phyloP scores from a whole-genome alignment of 2,888 invertebrate genomes.

The Limnephilus rhombicus region DNA sequence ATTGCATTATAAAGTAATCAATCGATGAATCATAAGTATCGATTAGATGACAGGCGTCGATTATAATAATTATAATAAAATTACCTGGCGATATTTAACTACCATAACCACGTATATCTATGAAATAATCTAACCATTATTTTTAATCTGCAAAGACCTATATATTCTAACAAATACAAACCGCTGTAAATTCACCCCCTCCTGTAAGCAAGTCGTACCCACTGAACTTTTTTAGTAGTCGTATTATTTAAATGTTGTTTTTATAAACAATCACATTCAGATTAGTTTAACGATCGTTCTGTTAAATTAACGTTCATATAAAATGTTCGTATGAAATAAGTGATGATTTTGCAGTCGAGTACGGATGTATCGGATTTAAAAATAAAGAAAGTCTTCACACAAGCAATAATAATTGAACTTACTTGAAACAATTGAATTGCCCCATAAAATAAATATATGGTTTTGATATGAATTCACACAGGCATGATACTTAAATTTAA shows the following conservation, averaged over 20 bases:
- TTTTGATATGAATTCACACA: constrained; percentile 44
- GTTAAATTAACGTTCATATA: background rate
- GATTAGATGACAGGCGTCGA: background rate
- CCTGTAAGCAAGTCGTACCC: background rate
- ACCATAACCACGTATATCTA: background rate
- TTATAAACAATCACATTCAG: background rate
- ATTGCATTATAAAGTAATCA: background rate
- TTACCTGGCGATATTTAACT: background rate
- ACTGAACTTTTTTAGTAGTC: background rate
- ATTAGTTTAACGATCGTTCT: background rate
- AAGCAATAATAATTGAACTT: constrained; percentile 25
- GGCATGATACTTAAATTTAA: constrained; percentile 35
- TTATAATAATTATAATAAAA: background rate
- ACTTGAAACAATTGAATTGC: constrained; percentile 48
- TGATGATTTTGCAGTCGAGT: background rate
- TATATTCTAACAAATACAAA: no score
- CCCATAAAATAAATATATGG: constrained; percentile 45
- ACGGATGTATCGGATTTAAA: background rate
- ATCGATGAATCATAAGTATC: background rate
- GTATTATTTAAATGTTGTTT: background rate
- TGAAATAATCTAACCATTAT: background rate
- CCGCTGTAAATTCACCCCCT: no score
- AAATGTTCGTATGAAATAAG: background rate
- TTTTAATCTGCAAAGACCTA: no score
- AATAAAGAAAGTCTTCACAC: constrained; percentile 48